phyloP scores from a whole-genome alignment of 2,888 invertebrate genomes.

The Pogonocherus hispidulus region DNA sequence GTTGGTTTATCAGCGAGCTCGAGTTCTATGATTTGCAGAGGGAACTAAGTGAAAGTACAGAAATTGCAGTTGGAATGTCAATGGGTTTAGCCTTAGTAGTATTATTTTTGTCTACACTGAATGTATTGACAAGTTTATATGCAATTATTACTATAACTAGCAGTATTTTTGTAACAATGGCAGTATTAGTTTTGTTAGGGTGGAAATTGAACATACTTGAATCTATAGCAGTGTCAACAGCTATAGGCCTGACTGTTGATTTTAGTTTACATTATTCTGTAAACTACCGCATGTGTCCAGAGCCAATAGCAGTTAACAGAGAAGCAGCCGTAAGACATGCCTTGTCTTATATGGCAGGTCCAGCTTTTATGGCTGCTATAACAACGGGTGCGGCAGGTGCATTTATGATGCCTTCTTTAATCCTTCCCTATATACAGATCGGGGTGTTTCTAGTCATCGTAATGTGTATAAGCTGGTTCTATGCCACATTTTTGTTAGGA shows the following conservation, averaged over 20 bases:
- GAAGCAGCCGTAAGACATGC: slow-evolving; percentile 77
- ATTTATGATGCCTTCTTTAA: slow-evolving; percentile 88
- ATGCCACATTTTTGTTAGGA: slow-evolving; percentile 90
- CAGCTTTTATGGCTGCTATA: slow-evolving; percentile 90
- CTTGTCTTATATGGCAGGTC: slow-evolving; percentile 84
- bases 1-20: slow-evolving; percentile 92
- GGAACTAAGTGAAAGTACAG: slow-evolving; percentile 86
- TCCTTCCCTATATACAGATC: slow-evolving; percentile 93
- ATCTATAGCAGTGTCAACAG: slow-evolving; percentile 92
- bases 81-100: slow-evolving; percentile 85
- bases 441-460: slow-evolving; percentile 90
- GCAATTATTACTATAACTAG: slow-evolving; percentile 88
- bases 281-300: slow-evolving; percentile 78
- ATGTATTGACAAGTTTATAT: slow-evolving; percentile 84
- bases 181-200: slow-evolving; percentile 81
- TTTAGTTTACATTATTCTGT: slow-evolving; percentile 94
- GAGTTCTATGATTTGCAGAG: slow-evolving; percentile 93
- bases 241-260: slow-evolving; percentile 94
- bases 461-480: slow-evolving; percentile 92
- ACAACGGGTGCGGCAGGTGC: slow-evolving; percentile 92
- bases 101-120: slow-evolving; percentile 86
- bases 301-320: slow-evolving; percentile 71
- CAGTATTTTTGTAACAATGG: slow-evolving; percentile 88
- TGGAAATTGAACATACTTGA: slow-evolving; percentile 97
- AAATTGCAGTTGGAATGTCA: slow-evolving; percentile 85